phyloP scores from a whole-genome alignment of 2,797 vertebrate genomes.

The Rhodeus uyekii region DNA sequence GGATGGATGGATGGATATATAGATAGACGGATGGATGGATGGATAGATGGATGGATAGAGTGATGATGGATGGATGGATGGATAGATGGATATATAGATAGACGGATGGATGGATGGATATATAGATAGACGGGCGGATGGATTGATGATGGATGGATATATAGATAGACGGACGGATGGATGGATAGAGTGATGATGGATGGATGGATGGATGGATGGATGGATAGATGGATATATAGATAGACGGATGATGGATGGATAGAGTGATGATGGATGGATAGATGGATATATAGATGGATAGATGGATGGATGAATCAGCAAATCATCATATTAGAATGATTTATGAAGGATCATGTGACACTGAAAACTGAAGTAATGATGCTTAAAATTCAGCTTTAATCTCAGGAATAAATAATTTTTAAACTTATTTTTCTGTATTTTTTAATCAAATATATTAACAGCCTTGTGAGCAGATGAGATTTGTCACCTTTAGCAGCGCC shows the following conservation, averaged over 20 bases:
- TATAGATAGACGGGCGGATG: too few relatives aligned
- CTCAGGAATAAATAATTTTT: background rate
- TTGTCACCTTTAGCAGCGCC: too few relatives aligned
- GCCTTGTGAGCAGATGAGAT: background rate
- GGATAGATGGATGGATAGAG: too few relatives aligned
- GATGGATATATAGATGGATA: background rate
- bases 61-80: background rate
- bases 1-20: background rate
- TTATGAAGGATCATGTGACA: background rate
- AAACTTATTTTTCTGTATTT: background rate
- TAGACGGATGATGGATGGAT: background rate
- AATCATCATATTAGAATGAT: background rate
- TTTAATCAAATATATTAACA: background rate
- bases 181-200: background rate
- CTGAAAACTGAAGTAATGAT: background rate
- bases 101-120: too few relatives aligned
- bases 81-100: background rate
- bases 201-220: background rate
- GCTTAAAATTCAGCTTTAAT: background rate
- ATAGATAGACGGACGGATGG: background rate
- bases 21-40: fast-evolving
- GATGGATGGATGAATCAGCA: background rate
- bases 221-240: too few relatives aligned
- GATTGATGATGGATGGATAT: too few relatives aligned
- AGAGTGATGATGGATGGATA: background rate